phyloP scores from a whole-genome alignment of 2,113 vertebrate species.

The Progne subis region DNA sequence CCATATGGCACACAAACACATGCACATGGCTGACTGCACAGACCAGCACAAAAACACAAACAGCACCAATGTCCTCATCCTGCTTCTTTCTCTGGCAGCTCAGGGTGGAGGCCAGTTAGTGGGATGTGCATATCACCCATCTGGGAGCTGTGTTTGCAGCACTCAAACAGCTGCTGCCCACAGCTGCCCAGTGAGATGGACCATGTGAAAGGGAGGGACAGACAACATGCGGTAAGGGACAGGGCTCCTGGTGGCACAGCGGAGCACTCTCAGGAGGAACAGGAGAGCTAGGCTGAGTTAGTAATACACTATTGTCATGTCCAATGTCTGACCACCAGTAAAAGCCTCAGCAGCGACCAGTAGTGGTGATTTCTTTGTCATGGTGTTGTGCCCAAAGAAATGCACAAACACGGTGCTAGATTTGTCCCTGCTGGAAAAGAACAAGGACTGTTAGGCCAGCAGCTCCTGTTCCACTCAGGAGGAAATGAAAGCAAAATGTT shows the following conservation, averaged over 20 bases:
- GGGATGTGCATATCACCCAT: too few species aligned
- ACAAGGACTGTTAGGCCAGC: not conserved
- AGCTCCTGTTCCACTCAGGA: not conserved
- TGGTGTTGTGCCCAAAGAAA: not conserved
- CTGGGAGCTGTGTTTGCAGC: not conserved
- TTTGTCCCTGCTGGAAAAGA: not conserved
- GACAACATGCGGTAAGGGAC: not conserved
- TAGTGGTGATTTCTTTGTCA: not conserved
- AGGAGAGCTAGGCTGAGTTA: not conserved
- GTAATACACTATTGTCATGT: too few species aligned
- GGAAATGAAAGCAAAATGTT: not conserved
- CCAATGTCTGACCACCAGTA: not conserved
- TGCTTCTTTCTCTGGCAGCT: not conserved
- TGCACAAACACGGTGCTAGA: rapidly evolving
- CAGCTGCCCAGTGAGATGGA: not conserved
- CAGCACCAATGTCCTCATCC: not conserved
- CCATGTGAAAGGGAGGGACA: not conserved
- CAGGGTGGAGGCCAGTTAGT: not conserved
- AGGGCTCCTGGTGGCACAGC: not conserved
- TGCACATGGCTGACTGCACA: not conserved
- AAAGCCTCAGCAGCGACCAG: not conserved
- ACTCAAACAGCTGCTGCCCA: not conserved
- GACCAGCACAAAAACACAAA: not conserved
- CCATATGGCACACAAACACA: not conserved
- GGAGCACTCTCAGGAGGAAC: not conserved